Evolutionary conservation across 1,140 invertebrate genomes (phyloP).

Genomic region (Amyelois transitella): DNA sequence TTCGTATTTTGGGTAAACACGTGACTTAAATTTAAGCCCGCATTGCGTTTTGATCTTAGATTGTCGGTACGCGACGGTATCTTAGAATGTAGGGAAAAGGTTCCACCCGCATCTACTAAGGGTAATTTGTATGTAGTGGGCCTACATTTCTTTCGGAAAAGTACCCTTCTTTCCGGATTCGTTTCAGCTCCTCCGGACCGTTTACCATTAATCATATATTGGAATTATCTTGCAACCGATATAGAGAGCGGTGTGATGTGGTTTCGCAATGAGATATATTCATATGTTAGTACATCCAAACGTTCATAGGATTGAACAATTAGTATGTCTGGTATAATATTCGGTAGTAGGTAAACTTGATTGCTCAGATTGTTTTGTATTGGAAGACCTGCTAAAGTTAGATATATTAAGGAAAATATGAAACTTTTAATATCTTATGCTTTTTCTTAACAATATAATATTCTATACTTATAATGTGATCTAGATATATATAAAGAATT

Average conservation of each 20-base stretch:
- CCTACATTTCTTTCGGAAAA: constrained; percentile 25
- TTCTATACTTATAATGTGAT: no score
- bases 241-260: constrained; percentile 13
- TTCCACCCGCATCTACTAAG: constrained; percentile 27
- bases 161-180: constrained; percentile 18
- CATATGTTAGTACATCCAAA: neutral
- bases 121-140: constrained; percentile 45
- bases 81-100: constrained; percentile 27
- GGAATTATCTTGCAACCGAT: constrained; percentile 33
- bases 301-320: neutral
- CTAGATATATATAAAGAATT: no score
- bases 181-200: constrained; percentile 20
- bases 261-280: constrained; percentile 26
- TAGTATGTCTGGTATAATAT: neutral
- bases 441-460: no score
- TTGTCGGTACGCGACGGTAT: constrained; percentile 9
- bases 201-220: constrained; percentile 45
- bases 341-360: no score
- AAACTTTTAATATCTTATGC: no score
- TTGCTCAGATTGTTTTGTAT: no score
- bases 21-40: constrained; percentile 6
- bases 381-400: no score
- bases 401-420: no score
- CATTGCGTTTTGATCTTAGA: constrained; percentile 10
- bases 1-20: constrained; percentile 4